Evolutionary conservation across 2,797 vertebrate genomes (phyloP), one percentile per base, ranked within the genome.

Genomic region (Tolypeutes matacus): DNA sequence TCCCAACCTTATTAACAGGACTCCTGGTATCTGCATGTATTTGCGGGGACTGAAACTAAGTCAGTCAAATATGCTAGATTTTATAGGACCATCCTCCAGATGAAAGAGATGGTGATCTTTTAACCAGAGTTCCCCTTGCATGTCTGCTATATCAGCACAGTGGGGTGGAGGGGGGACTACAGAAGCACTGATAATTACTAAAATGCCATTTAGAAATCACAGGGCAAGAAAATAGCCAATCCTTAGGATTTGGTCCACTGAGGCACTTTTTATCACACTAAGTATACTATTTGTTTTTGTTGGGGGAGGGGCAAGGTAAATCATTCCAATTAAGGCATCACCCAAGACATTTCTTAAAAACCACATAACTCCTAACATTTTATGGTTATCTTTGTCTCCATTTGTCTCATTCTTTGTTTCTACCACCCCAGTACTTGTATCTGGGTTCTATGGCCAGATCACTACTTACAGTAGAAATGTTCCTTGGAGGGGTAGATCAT

Each of bases 181-280:
- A 21, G 56, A 8, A 56, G 56, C 17, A 56, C 21, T 5, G 21
- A 67, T 34, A 58, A 12, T 78, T 81, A 31, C 39, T 91, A 34
- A 88, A 85, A 56, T 42, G 89, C 21, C 12, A 51, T 65, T 82
- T 77, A 62, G 23, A 92, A 95, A 85, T n/a, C 11, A 20, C 15
- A 78, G 12, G 51, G 9, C 39, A 53, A 60, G 46, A 72, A 31
- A 72, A 53, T 36, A 34, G 3, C 14, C 2, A 9, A 27, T 21
- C 25, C 36, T 49, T 92, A n/a, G 49, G 29, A 29, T 39, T 67
- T 56, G 70, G 12, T 64, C n/a, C 11, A 53, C 17, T 7, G 3
- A 20, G 49, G 17, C 10, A 23, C 23, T 77, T 93, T 36, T 72
- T 58, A 83, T 72, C 5, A 65, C 64, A 69, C 23, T 64, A 21